Base-by-base conservation (phyloP, 2,797 vertebrate species). In the Borostomias antarcticus region DNA sequence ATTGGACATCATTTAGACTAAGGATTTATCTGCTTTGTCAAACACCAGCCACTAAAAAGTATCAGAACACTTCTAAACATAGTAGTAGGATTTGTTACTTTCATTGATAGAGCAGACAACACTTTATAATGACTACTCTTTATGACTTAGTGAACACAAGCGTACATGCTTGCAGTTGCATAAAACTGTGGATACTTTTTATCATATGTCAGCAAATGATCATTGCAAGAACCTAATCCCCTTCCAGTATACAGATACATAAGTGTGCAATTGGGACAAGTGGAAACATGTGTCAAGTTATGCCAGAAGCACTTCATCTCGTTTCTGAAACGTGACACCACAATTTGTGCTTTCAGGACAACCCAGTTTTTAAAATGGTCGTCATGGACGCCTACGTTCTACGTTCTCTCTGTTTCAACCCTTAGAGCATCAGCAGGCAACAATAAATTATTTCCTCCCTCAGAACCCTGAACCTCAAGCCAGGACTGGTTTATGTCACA, bases 301-400 rank as follows among this genome's bases (percentile, higher is more conserved):
- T 45, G 15, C 40, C n/a, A 3, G n/a, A 45, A 17, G 40, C 40
- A 45, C 40, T 15, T 5, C 6, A 45, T 15, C 40, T 17, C 15
- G 15, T 45, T 45, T 45, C 40, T 67, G 47, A 48, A 82, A 86
- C 86, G 60, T 0, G 79, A 74, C 48, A 40, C 54, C 52, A 43
- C n/a, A 50, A 62, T 74, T 72, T 64, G 29, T 66, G 48, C 62
- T 63, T 43, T 60, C 29, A 33, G 61, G 28, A 58, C 54, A 58
- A 48, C 68, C 26, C 35, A 54, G 51, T 66, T 70, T 70, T 64
- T 43, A 54, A 2, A 50, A 11, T 60, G 69, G 60, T 75, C 77
- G 17, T 48, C 19, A 19, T 25, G 23, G 8, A 25, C n/a, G n/a
- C n/a, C n/a, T n/a, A n/a, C n/a, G n/a, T n/a, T n/a, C n/a, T 11